Evolutionary conservation across 2,797 vertebrate species (phyloP), one percentile per base, ranked within the genome.

Genomic region (Pelochelys cantorii): DNA sequence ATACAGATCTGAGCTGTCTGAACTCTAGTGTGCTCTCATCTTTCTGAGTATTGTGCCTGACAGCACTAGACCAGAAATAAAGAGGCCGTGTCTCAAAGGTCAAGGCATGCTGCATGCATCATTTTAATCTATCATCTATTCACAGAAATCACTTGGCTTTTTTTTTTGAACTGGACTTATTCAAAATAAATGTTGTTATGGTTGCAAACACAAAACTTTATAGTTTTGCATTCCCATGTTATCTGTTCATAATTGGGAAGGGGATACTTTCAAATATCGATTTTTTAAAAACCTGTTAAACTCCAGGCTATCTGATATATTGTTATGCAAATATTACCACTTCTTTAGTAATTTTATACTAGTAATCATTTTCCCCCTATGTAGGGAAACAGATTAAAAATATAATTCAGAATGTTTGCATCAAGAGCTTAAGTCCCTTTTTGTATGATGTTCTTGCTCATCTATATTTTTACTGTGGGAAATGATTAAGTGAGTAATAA

Each of bases 61-160:
- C 81, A 88, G 83, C 29, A 2, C 34, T 14, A 1, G 27, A 83
- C 56, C 79, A 83, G 83, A 89, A 92, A 34, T 53, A 93, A 17
- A 92, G 74, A 91, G 13, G 23, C 12, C 4, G 12, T 54, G 65
- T 57, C 56, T 77, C 79, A 94, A 81, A 92, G 86, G 92, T 92
- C 94, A 95, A 94, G 90, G 81, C 81, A 92, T 87, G 89, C 87
- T 81, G 74, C n/a, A 84, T 86, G 77, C 0, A 9, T 94, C 92
- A 91, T 86, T 94, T 94, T 91, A 92, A 81, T 48, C 56, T 83
- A 85, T 85, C 90, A 86, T 25, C 86, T 79, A 71, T 79, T 68
- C 18, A 81, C 59, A 42, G 48, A 12, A 37, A 31, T 65, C 31
- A n/a, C 13, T n/a, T 65, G 31, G 62, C 31, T 84, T 31, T 84